phyloP scores from a whole-genome alignment of 2,113 vertebrate genomes.

The Hiodon tergisus region DNA sequence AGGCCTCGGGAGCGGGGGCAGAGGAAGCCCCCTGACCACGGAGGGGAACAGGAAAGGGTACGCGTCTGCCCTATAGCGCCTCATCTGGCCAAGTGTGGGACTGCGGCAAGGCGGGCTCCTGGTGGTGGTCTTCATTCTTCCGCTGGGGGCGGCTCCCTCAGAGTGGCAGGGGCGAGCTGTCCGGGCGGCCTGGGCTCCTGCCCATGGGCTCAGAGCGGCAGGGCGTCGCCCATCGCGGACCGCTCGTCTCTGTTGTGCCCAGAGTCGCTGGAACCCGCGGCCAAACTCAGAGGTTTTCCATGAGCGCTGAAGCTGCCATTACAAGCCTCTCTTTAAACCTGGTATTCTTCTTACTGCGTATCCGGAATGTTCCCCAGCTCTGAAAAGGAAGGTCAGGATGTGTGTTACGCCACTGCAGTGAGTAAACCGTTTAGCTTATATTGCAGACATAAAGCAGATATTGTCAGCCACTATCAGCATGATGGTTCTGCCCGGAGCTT shows the following conservation, averaged over 20 bases:
- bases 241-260: background rate
- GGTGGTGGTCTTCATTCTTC: constrained; percentile 78
- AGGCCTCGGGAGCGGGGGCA: constrained; percentile 71
- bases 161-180: background rate
- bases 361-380: background rate
- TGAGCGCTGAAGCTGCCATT: background rate
- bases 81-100: constrained; percentile 82
- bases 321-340: background rate
- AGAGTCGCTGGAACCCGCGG: background rate
- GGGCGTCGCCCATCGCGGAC: background rate
- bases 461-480: too few relatives aligned
- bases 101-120: constrained; percentile 72
- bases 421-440: background rate
- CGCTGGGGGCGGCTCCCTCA: constrained; percentile 5
- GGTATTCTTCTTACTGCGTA: constrained; percentile 6
- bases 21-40: constrained; percentile 79
- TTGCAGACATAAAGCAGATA: background rate
- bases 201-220: background rate
- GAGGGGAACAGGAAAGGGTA: constrained; percentile 87
- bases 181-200: background rate
- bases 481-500: too few relatives aligned
- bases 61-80: constrained; percentile 75
- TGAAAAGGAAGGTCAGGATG: constrained; percentile 7
- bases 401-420: background rate
- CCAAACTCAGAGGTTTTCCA: constrained; percentile 11